phyloP scores from a whole-genome alignment of 1,140 invertebrate genomes.

The Drosophila athabasca region DNA sequence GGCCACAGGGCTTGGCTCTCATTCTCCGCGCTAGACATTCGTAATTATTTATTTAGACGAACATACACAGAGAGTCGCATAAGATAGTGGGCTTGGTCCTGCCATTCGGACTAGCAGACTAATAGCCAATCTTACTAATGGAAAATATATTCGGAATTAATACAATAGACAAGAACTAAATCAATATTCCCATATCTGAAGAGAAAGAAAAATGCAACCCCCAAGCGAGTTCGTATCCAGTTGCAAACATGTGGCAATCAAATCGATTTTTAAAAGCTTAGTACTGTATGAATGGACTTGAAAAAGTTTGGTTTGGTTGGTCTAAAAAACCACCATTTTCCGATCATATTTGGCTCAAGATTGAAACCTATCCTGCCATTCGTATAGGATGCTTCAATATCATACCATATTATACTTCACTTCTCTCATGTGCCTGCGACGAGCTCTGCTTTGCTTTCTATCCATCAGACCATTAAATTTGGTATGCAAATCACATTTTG shows the following conservation, averaged over 20 bases:
- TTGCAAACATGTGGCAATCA: too few species aligned
- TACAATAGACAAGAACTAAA: neutral
- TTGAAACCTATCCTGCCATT: too few species aligned
- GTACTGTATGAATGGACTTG: too few species aligned
- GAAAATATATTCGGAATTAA: conserved; percentile 17
- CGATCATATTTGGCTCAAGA: too few species aligned
- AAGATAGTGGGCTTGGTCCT: conserved; percentile 30
- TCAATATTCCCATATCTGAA: conserved; percentile 2
- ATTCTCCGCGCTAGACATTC: conserved; percentile 70
- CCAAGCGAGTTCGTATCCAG: too few species aligned
- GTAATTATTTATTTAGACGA: conserved; percentile 43
- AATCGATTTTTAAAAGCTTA: too few species aligned
- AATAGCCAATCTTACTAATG: conserved; percentile 57
- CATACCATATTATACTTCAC: neutral
- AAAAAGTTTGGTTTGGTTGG: too few species aligned
- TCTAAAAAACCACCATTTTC: too few species aligned
- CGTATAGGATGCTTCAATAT: too few species aligned
- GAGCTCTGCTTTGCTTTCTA: conserved; percentile 3
- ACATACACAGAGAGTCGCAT: conserved; percentile 9
- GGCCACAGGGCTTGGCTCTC: conserved; percentile 58
- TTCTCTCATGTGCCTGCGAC: neutral
- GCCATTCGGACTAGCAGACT: conserved; percentile 24
- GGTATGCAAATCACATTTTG: conserved; percentile 77
- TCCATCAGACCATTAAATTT: conserved; percentile 58
- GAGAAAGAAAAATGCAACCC: too few species aligned